These are phyloP conservation scores for Bryconaethiops microstoma DNA, from an alignment of 2,797 vertebrate genomes.

Conservation along the genomic window DNA sequence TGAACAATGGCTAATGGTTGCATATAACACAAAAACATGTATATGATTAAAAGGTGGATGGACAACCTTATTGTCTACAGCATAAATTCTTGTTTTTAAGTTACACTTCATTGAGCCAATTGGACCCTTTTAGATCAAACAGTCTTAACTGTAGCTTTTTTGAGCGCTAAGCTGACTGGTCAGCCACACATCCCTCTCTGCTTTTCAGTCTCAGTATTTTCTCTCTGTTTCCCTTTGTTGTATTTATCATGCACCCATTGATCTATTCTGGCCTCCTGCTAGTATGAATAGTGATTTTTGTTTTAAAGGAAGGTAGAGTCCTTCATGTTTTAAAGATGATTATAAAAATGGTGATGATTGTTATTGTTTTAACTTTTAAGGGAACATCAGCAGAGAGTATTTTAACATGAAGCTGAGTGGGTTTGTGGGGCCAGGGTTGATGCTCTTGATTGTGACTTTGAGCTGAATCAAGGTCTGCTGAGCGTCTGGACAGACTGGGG, in stretches of 20 bases:
- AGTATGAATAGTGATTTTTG: too few species aligned
- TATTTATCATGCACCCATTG: background rate
- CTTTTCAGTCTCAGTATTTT: constrained; percentile 1
- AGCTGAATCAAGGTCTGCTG: constrained; percentile 33
- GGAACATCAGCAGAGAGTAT: background rate
- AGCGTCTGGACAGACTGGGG: constrained; percentile 41
- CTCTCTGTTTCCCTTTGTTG: background rate
- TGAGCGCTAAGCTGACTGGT: constrained; percentile 35
- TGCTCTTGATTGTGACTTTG: constrained; percentile 49
- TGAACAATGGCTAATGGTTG: too few species aligned
- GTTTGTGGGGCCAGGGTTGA: constrained; percentile 5
- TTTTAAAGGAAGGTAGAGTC: background rate
- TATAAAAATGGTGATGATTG: background rate
- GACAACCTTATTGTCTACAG: too few species aligned
- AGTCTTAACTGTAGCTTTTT: too few species aligned
- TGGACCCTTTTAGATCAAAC: too few species aligned
- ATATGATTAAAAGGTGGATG: too few species aligned
- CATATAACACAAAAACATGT: too few species aligned
- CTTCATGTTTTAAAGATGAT: background rate
- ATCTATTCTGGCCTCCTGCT: background rate
- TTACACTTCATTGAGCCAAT: too few species aligned
- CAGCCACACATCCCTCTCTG: constrained; percentile 3
- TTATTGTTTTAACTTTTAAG: background rate
- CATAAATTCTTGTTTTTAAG: too few species aligned
- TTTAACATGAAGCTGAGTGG: background rate